These are phyloP conservation scores for Onychomys leucogaster DNA, from an alignment of 2,797 vertebrate species.

Conservation along the genomic window DNA sequence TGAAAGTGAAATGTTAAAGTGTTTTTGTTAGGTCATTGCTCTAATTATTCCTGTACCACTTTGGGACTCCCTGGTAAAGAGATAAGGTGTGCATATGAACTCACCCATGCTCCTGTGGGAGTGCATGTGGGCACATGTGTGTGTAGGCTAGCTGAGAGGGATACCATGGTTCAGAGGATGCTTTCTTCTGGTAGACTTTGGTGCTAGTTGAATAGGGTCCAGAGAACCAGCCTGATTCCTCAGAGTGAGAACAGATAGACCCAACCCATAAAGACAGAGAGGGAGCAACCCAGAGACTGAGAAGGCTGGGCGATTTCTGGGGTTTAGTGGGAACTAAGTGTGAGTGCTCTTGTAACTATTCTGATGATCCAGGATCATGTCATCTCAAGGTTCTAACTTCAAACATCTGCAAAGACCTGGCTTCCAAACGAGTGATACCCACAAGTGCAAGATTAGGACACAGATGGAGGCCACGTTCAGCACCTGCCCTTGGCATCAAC, in stretches of 20 bases:
- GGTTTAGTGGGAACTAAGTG: background rate
- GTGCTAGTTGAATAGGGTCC: background rate
- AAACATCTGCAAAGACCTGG: background rate
- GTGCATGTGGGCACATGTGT: background rate
- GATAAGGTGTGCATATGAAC: background rate
- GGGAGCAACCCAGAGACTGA: background rate
- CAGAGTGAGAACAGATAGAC: background rate
- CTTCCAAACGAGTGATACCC: no score
- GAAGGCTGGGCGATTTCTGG: background rate
- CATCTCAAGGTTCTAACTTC: background rate
- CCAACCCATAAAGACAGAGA: background rate
- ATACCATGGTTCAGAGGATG: background rate
- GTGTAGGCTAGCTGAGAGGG: background rate
- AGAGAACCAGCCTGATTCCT: background rate
- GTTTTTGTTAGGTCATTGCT: background rate
- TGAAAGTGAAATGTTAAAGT: background rate
- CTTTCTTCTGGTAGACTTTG: background rate
- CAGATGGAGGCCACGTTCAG: background rate
- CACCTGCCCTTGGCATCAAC: rapidly evolving
- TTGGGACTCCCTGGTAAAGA: background rate
- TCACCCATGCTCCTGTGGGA: no score
- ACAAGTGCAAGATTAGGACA: background rate
- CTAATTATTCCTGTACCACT: background rate
- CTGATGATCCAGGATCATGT: background rate
- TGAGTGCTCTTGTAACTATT: background rate